Conservation (phyloP, 2,888 invertebrate species). For the Meteorus colon region DNA sequence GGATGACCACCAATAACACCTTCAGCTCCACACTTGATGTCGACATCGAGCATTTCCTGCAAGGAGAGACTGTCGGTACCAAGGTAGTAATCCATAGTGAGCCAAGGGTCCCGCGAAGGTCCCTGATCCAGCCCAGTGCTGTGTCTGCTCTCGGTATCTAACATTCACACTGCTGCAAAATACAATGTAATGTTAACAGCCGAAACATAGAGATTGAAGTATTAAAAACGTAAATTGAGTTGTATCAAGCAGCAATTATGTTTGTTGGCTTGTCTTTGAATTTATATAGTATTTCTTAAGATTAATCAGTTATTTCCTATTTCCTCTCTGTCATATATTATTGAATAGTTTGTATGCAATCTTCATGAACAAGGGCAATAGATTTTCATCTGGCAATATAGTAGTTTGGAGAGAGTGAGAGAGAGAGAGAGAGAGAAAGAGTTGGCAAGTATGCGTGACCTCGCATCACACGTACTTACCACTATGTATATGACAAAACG, state of each 20-base stretch:
- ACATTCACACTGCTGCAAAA: constrained; percentile 70
- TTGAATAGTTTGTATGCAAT: background rate
- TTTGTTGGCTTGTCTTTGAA: background rate
- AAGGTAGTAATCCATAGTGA: constrained; percentile 76
- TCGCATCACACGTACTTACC: constrained; percentile 55
- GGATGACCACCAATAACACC: constrained; percentile 82
- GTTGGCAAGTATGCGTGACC: constrained; percentile 60
- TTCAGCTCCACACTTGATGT: constrained; percentile 90
- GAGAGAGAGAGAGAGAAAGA: background rate
- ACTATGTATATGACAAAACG: constrained; percentile 14
- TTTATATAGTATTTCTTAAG: constrained; percentile 38
- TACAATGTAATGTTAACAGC: constrained; percentile 1
- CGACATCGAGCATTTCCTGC: constrained; percentile 93
- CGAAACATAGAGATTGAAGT: background rate
- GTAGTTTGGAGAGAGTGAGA: constrained; percentile 13
- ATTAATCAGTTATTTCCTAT: constrained; percentile 27
- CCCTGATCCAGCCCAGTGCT: constrained; percentile 71
- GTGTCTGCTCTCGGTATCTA: constrained; percentile 72
- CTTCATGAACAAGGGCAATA: constrained; percentile 59
- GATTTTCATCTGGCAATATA: constrained; percentile 50
- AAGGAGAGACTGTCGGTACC: constrained; percentile 79
- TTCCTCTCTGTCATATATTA: constrained; percentile 10
- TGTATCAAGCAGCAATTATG: background rate
- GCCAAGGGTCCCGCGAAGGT: constrained; percentile 70
- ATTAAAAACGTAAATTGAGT: background rate